phyloP scores from a whole-genome alignment of 2,888 invertebrate species.

The Antitype chi region DNA sequence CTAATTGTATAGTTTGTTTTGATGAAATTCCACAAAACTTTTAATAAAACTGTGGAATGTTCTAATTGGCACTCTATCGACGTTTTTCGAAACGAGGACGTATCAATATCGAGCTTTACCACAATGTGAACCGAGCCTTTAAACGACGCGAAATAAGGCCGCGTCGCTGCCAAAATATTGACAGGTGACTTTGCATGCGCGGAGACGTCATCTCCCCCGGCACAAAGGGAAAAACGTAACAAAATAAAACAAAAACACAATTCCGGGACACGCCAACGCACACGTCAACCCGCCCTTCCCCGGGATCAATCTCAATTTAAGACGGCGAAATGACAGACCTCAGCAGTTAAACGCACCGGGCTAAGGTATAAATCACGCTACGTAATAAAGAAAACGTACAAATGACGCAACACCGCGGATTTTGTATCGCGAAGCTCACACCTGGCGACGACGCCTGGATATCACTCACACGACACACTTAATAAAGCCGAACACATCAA shows the following conservation, averaged over 20 bases:
- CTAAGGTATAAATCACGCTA: constrained; percentile 87
- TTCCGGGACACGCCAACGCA: constrained; percentile 76
- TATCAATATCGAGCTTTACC: constrained; percentile 11
- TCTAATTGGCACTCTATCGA: not conserved
- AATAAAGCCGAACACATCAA: constrained; percentile 81
- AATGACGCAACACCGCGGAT: constrained; percentile 79
- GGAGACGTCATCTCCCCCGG: constrained; percentile 65
- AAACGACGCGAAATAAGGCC: constrained; percentile 67
- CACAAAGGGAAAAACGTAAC: constrained; percentile 70
- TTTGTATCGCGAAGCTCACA: constrained; percentile 71
- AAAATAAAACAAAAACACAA: constrained; percentile 82
- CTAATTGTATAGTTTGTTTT: not conserved
- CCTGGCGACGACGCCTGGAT: constrained; percentile 78
- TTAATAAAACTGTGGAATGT: not conserved
- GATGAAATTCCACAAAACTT: not conserved
- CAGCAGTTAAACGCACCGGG: constrained; percentile 90
- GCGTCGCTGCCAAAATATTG: constrained; percentile 65
- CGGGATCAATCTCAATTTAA: constrained; percentile 90
- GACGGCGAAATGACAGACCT: constrained; percentile 88
- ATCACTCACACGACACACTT: constrained; percentile 87
- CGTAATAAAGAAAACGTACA: constrained; percentile 88
- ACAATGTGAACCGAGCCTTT: constrained; percentile 31
- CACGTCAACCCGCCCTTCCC: constrained; percentile 81
- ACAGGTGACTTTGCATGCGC: constrained; percentile 71
- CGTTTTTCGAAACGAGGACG: not conserved